A percentile compares a stretch with the other conserved stretches of the same genome.
Evolutionary conservation across 2,888 invertebrate genomes (phyloP).

Genomic region (Periphyllus acericola): DNA sequence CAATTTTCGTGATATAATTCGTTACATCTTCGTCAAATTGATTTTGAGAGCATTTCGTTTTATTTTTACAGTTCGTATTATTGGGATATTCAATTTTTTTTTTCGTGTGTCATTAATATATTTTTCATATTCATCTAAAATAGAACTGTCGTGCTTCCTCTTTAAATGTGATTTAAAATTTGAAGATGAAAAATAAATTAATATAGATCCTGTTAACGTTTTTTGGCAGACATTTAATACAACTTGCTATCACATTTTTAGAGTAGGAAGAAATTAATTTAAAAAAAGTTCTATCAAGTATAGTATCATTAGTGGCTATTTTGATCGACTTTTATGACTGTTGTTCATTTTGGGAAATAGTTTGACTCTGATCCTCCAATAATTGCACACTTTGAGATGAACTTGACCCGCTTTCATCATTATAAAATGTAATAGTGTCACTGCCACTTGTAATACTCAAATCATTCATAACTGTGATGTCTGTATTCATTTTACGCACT

Average conservation of each 20-base stretch:
- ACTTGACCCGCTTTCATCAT: constrained; percentile 21
- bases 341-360: too few relatives aligned
- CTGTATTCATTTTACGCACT: constrained; percentile 30
- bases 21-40: constrained; percentile 34
- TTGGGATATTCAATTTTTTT: constrained; percentile 12
- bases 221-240: constrained; percentile 33
- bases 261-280: constrained; percentile 25
- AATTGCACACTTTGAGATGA: constrained; percentile 25
- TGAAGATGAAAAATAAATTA: background rate
- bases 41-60: constrained; percentile 29
- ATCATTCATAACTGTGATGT: constrained; percentile 26
- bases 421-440: constrained; percentile 19
- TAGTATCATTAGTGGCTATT: constrained; percentile 13
- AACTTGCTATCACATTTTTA: constrained; percentile 40
- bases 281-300: constrained; percentile 39
- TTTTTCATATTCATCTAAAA: constrained; percentile 41
- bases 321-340: too few relatives aligned
- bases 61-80: constrained; percentile 29
- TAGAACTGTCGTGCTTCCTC: constrained; percentile 9
- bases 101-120: constrained; percentile 32
- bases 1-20: constrained; percentile 35
- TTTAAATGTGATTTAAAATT: constrained; percentile 41
- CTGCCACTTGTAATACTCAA: constrained; percentile 27
- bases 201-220: constrained; percentile 29
- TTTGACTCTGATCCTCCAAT: constrained; percentile 22